Conservation (phyloP, 2,888 invertebrate species). For the Caradrina clavipalpis region DNA sequence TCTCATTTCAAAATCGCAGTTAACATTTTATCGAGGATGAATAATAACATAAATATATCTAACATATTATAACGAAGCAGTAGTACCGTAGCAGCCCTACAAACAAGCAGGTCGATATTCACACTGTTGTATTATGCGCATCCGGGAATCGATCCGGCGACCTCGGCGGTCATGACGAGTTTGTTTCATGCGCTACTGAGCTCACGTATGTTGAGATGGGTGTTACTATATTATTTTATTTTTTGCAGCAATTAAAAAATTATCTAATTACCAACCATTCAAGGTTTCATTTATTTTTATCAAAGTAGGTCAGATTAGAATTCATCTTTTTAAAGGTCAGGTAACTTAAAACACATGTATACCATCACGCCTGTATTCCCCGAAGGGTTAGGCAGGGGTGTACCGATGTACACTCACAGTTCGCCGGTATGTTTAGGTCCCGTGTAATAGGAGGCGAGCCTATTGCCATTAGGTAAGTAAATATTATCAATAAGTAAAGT, state of each 20-base stretch:
- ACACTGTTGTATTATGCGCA: conserved; percentile 45
- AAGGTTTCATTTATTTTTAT: conserved; percentile 45
- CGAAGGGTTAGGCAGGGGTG: too few relatives aligned
- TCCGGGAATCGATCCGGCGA: conserved; percentile 58
- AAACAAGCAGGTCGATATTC: conserved; percentile 25
- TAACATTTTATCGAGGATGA: too few relatives aligned
- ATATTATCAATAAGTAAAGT: too few relatives aligned
- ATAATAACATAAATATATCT: too few relatives aligned
- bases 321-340: background rate
- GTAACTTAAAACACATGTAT: too few relatives aligned
- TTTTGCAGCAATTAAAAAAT: conserved; percentile 10
- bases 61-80: too few relatives aligned
- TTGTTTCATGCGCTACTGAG: conserved; percentile 53
- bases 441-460: too few relatives aligned
- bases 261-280: conserved; percentile 12
- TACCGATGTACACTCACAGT: too few relatives aligned
- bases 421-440: too few relatives aligned
- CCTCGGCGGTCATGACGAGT: conserved; percentile 56
- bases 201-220: conserved; percentile 30
- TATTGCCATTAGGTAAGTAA: too few relatives aligned
- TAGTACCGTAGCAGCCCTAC: conserved; percentile 41
- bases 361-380: too few relatives aligned
- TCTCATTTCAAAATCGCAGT: too few relatives aligned
- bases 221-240: conserved; percentile 14
- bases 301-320: conserved; percentile 29